Conservation (phyloP, 2,113 vertebrate genomes). For the Athene noctua region DNA sequence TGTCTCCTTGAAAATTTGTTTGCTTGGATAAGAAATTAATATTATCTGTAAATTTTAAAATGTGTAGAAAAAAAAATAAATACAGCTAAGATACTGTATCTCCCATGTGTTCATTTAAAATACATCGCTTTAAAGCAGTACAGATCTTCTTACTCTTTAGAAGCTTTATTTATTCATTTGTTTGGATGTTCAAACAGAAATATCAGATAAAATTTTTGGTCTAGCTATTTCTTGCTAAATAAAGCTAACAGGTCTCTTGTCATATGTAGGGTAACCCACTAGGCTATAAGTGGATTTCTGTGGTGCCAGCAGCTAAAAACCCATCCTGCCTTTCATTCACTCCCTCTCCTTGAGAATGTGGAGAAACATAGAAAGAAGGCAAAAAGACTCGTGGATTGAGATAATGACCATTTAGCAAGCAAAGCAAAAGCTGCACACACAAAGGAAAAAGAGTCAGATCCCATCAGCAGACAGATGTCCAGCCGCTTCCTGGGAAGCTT, state of each 20-base stretch:
- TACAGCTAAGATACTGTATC: not conserved
- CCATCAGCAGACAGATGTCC: not conserved
- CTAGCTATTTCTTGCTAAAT: not conserved
- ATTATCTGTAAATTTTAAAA: not conserved
- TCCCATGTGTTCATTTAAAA: not conserved
- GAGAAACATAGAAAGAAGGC: not conserved
- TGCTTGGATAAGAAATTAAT: not conserved
- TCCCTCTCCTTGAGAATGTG: not conserved
- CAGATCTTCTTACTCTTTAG: not conserved
- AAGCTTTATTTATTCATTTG: not conserved
- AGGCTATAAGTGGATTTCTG: not conserved
- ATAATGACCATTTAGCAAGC: not conserved
- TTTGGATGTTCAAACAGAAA: not conserved
- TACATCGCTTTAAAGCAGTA: not conserved
- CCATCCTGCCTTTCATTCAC: not conserved
- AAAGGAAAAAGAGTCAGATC: not conserved
- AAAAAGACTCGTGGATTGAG: not conserved
- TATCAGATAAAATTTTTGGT: not conserved
- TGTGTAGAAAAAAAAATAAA: not conserved
- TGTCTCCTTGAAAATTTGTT: not conserved
- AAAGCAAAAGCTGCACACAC: not conserved
- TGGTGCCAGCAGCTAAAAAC: not conserved
- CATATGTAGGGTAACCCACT: not conserved
- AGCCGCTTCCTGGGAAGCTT: not conserved
- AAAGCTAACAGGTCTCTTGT: not conserved